Evolutionary conservation across 2,113 vertebrate genomes (phyloP).

Genomic region (Myotis davidii): DNA sequence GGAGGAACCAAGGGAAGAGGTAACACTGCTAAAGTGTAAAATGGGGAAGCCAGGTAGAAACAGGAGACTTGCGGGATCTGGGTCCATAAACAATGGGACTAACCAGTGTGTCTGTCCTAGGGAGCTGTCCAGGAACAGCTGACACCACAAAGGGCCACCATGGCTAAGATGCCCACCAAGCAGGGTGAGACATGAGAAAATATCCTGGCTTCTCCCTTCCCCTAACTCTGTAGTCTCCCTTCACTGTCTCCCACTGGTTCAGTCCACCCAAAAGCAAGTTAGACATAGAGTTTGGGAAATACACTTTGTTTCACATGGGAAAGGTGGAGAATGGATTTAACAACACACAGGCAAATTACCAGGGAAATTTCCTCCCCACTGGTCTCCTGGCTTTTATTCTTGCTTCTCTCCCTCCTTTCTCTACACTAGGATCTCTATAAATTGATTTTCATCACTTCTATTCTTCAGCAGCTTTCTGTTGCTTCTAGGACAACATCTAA

Average conservation of each 20-base stretch:
- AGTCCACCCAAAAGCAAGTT: not conserved
- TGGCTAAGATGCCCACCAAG: not conserved
- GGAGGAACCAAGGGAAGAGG: not conserved
- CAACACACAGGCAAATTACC: not conserved
- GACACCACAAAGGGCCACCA: not conserved
- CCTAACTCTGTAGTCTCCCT: not conserved
- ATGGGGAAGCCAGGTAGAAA: not conserved
- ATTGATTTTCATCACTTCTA: not conserved
- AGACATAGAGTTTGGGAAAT: not conserved
- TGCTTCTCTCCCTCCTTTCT: not conserved
- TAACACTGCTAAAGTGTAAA: not conserved
- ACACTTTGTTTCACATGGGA: not conserved
- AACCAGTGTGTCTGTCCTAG: not conserved
- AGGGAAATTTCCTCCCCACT: not conserved
- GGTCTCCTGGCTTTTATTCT: not conserved
- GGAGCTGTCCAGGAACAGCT: not conserved
- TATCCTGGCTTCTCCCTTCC: not conserved
- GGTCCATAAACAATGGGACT: not conserved
- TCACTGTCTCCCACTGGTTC: not conserved
- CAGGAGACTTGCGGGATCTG: not conserved
- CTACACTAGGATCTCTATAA: not conserved
- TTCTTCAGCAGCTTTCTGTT: not conserved
- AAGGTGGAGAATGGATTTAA: not conserved
- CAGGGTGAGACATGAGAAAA: not conserved
- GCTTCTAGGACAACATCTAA: slow-evolving; percentile 7